Base-by-base conservation (phyloP, 2,888 invertebrate species). In the Dione juno region DNA sequence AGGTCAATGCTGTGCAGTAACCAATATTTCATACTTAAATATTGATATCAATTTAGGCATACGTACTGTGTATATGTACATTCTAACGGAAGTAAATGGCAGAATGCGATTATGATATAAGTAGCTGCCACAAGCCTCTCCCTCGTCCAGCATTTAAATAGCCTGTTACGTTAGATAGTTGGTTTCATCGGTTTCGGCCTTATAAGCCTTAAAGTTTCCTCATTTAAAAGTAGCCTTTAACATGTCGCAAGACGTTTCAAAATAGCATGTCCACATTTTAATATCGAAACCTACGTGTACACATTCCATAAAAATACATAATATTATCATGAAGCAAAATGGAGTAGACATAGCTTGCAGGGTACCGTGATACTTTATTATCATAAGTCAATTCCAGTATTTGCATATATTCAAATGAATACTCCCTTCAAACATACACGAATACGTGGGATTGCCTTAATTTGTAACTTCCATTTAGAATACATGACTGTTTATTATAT, bases 361-460 rank as follows among this genome's bases (percentile, higher is more conserved):
- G 21, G 61, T 61, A 43, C 19, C 37, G 57, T 21, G 79, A 82
- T 81, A 79, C 81, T 77, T 79, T 81, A 82, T 86, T 85, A 85
- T 86, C 85, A 82, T 85, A 88, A 86, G 73, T 69, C 73, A 73
- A 76, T 21, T 70, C 75, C 50, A 19, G 21, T 73, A 72, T 70
- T 73, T 74, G 79, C 80, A 84, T 86, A 86, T 85, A 86, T 88
- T 88, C 81, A 88, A 87, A 88, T 88, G 84, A 85, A 37, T 37
- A 57, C 37, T 77, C 78, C 80, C 83, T 85, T 86, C 84, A 84
- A 85, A 79, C 14, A 16, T 57, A 57, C 57, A 87, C 10, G 57
- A 57, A 37, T 57, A 57, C 57, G 37, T 37, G 57, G 57, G 16
- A 35, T 57, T 37, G 37, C 37, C 57, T 16, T 16, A 57, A 57